Base-by-base conservation (phyloP, 2,113 vertebrate species). In the Phrynosoma blainvillii region DNA sequence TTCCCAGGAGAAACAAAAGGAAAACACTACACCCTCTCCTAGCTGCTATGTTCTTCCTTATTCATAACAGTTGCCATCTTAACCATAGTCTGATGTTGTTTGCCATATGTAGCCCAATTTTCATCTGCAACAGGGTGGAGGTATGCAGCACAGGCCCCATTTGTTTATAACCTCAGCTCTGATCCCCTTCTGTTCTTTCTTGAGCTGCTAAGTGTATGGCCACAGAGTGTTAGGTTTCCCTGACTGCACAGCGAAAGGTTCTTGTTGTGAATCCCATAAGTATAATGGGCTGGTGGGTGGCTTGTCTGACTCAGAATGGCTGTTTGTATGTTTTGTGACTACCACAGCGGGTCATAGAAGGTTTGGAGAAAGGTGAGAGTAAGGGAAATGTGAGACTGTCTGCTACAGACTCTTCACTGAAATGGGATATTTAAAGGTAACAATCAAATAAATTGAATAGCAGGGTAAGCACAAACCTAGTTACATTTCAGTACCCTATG, bases 341-440 rank as follows among this genome's bases (percentile, higher is more conserved):
- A 56, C 40, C 59, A 87, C 79, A 32, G 18, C 66, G 85, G 40
- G 54, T 83, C 56, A 82, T 54, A 40, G 76, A 75, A 32, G 79
- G 83, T 89, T 91, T 81, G 75, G 68, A 93, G 89, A 91, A 93
- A 83, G 54, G 56, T 7, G 16, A 93, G 87, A 90, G 86, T 88
- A 90, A 92, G 82, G 91, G 92, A 91, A 86, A 84, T 27, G 54
- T 62, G 76, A 92, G 90, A 92, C 90, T 94, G 89, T 84, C 40
- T 82, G 85, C 91, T 82, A 71, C 87, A 91, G 76, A 70, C 90
- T 71, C 87, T 93, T 93, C n/a, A 42, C 56, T 82, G 78, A 52
- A 93, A 88, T 79, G 62, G 25, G 54, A 75, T 82, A 66, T 89
- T 82, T 89, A 83, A 70, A 89, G 76, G 32, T 73, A 90, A 89